Conservation (phyloP, 1,140 invertebrate species). For the Calliphora vicina region DNA sequence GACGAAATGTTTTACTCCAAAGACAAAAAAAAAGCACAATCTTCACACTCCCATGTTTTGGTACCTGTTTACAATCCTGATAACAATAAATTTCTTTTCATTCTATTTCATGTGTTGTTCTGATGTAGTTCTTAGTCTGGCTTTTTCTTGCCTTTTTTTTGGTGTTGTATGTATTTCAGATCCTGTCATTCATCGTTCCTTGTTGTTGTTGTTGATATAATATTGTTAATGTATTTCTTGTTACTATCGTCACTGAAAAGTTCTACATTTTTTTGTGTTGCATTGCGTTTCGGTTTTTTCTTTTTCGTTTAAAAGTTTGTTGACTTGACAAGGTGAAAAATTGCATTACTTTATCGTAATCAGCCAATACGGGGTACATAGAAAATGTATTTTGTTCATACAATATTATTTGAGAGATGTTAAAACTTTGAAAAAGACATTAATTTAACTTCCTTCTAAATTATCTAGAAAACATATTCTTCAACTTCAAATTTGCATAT, state of each 20-base stretch:
- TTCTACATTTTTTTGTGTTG: not conserved
- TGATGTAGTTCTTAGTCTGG: not conserved
- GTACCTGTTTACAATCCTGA: not conserved
- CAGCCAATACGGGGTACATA: no score
- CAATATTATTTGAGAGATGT: no score
- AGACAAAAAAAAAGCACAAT: not conserved
- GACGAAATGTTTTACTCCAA: slow-evolving; percentile 3
- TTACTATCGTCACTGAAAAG: not conserved
- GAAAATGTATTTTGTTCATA: no score
- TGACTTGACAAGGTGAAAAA: not conserved
- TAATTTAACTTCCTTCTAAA: no score
- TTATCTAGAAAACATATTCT: no score
- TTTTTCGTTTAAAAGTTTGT: not conserved
- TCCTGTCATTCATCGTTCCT: no score
- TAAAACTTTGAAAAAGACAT: no score
- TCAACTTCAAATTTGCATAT: no score
- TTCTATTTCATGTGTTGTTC: no score
- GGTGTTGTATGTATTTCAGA: no score
- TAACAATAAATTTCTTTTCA: not conserved
- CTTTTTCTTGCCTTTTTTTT: no score
- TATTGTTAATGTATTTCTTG: not conserved
- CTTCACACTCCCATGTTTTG: not conserved
- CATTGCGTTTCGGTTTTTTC: no score
- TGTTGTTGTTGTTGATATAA: not conserved
- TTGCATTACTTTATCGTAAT: not conserved